A percentile compares a stretch with the other conserved stretches of the same genome.
phyloP scores from a whole-genome alignment of 2,113 vertebrate species.

The Crotalus viridis region DNA sequence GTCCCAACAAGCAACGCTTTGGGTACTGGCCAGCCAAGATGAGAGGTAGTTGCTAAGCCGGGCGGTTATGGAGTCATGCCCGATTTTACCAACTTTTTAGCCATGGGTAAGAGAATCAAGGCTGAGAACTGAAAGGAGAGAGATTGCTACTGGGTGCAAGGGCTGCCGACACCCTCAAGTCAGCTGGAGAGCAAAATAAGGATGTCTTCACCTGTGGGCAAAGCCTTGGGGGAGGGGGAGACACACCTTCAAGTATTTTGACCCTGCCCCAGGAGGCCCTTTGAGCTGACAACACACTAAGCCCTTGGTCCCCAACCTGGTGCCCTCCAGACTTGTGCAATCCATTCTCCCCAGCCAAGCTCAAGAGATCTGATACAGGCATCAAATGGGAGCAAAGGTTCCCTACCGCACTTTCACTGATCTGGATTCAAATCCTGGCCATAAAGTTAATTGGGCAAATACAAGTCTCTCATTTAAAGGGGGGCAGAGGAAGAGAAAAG shows the following conservation, averaged over 20 bases:
- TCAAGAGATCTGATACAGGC: neutral
- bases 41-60: neutral
- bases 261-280: slow-evolving; percentile 24
- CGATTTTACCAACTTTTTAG: neutral
- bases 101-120: neutral
- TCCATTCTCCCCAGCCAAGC: neutral
- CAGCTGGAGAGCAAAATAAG: slow-evolving; percentile 17
- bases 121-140: neutral
- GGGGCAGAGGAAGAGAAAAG: neutral
- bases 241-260: slow-evolving; percentile 36
- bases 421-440: neutral
- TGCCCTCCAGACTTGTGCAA: neutral
- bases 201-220: slow-evolving; percentile 19
- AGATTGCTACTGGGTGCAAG: neutral
- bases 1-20: neutral
- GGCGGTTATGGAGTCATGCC: neutral
- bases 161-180: slow-evolving; percentile 47
- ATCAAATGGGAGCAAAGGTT: neutral
- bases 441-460: no score
- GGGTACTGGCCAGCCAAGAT: neutral
- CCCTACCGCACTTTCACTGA: neutral
- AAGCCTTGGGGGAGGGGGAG: slow-evolving; percentile 33
- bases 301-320: neutral
- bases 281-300: slow-evolving; percentile 28
- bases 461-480: neutral